These are phyloP conservation scores for Nematopogon swammerdamellus DNA, from an alignment of 2,888 invertebrate species.

Conservation along the genomic window DNA sequence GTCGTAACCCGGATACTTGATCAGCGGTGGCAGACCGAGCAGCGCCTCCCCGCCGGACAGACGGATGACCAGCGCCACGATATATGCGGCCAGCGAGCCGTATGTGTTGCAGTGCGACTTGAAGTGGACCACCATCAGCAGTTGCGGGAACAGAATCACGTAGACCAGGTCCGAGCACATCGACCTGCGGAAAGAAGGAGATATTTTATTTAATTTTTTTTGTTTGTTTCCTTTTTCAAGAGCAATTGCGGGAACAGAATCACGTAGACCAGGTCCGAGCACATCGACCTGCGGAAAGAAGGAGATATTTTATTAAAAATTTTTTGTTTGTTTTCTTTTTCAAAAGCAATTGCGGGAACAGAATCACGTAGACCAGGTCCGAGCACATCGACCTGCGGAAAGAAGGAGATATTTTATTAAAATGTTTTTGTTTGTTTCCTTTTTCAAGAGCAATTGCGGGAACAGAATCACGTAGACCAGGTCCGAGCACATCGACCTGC, in stretches of 20 bases:
- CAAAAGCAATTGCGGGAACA: slow-evolving; percentile 97
- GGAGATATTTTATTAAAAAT: too few relatives aligned
- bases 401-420: too few relatives aligned
- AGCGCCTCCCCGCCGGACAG: slow-evolving; percentile 83
- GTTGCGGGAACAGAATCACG: slow-evolving; percentile 97
- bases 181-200: slow-evolving; percentile 58
- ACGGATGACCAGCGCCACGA: slow-evolving; percentile 78
- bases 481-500: slow-evolving; percentile 96
- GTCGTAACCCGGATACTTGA: slow-evolving; percentile 86
- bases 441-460: slow-evolving; percentile 95
- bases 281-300: slow-evolving; percentile 75
- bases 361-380: slow-evolving; percentile 96
- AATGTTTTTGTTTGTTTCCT: too few relatives aligned
- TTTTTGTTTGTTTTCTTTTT: too few relatives aligned
- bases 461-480: slow-evolving; percentile 98
- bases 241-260: slow-evolving; percentile 97
- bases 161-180: slow-evolving; percentile 99
- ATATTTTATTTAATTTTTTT: too few relatives aligned
- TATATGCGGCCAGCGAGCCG: slow-evolving; percentile 88
- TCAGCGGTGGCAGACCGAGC: slow-evolving; percentile 76
- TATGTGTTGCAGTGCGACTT: slow-evolving; percentile 94
- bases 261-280: slow-evolving; percentile 98
- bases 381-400: slow-evolving; percentile 89
- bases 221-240: too few relatives aligned
- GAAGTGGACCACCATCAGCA: slow-evolving; percentile 96